Evolutionary conservation across 2,113 vertebrate genomes (phyloP).

Genomic region (Corynorhinus townsendii): DNA sequence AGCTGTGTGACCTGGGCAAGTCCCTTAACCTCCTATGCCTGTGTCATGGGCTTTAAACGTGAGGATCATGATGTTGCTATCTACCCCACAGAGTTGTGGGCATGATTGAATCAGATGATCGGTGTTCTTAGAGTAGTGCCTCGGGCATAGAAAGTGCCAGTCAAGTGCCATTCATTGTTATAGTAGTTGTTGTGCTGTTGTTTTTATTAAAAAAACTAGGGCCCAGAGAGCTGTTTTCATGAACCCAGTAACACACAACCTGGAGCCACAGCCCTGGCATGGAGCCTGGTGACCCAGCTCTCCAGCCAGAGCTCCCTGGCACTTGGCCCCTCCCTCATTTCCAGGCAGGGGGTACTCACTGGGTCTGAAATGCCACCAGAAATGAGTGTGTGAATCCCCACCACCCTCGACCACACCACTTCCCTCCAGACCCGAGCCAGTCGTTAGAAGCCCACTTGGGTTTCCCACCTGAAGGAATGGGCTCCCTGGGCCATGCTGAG

Average conservation of each 20-base stretch:
- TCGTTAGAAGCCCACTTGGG: not conserved
- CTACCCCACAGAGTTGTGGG: too few species aligned
- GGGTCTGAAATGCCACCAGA: not conserved
- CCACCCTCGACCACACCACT: not conserved
- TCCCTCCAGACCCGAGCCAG: not conserved
- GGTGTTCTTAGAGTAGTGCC: not conserved
- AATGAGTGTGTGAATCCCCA: not conserved
- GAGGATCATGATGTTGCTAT: not conserved
- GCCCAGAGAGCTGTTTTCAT: not conserved
- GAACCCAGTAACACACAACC: not conserved
- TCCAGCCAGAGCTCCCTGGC: not conserved
- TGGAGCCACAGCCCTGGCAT: not conserved
- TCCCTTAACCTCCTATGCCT: not conserved
- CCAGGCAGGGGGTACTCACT: not conserved
- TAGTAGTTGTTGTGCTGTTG: not conserved
- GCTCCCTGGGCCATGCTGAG: not conserved
- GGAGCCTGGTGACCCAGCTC: fast-evolving
- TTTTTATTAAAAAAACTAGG: not conserved
- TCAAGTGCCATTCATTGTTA: not conserved
- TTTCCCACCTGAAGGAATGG: not conserved
- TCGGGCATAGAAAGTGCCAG: not conserved
- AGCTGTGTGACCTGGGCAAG: not conserved
- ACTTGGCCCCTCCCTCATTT: not conserved
- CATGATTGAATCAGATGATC: not conserved
- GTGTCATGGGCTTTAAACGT: not conserved